phyloP scores from a whole-genome alignment of 2,888 invertebrate species.

The Xestobium rufovillosum region DNA sequence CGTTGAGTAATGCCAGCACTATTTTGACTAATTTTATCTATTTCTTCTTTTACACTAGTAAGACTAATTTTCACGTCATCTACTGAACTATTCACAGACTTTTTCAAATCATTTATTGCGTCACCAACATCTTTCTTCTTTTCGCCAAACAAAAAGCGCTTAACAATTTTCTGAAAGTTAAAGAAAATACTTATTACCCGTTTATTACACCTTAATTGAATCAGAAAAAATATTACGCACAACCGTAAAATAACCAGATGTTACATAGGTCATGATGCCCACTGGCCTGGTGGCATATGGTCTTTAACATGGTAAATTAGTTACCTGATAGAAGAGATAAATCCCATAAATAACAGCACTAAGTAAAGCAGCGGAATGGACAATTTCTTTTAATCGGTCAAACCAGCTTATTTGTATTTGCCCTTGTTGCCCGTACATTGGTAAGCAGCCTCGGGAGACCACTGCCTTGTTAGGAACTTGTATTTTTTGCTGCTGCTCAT shows the following conservation, averaged over 20 bases:
- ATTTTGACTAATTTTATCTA: conserved; percentile 48
- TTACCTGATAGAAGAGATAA: conserved; percentile 76
- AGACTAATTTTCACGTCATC: conserved; percentile 58
- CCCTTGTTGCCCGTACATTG: conserved; percentile 10
- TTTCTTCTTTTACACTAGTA: conserved; percentile 56
- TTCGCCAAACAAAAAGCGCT: conserved; percentile 59
- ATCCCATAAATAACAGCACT: conserved; percentile 71
- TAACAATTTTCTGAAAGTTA: conserved; percentile 52
- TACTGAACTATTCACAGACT: conserved; percentile 54
- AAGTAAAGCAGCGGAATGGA: conserved; percentile 66
- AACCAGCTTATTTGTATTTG: conserved; percentile 42
- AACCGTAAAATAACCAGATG: too few species aligned
- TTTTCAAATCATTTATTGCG: conserved; percentile 58
- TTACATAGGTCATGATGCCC: too few species aligned
- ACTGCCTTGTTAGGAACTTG: too few species aligned
- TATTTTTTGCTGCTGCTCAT: conserved; percentile 29
- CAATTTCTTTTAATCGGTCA: conserved; percentile 56
- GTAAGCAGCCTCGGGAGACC: too few species aligned
- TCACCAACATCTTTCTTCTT: conserved; percentile 60
- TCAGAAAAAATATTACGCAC: too few species aligned
- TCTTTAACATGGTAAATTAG: too few species aligned
- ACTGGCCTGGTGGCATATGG: too few species aligned
- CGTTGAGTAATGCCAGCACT: conserved; percentile 43
- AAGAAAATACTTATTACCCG: too few species aligned
- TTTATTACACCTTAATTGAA: too few species aligned